A percentile compares a stretch with the other conserved stretches of the same genome.
These are phyloP conservation scores for Agelastica alni DNA, from an alignment of 2,888 invertebrate species.

Conservation along the genomic window DNA sequence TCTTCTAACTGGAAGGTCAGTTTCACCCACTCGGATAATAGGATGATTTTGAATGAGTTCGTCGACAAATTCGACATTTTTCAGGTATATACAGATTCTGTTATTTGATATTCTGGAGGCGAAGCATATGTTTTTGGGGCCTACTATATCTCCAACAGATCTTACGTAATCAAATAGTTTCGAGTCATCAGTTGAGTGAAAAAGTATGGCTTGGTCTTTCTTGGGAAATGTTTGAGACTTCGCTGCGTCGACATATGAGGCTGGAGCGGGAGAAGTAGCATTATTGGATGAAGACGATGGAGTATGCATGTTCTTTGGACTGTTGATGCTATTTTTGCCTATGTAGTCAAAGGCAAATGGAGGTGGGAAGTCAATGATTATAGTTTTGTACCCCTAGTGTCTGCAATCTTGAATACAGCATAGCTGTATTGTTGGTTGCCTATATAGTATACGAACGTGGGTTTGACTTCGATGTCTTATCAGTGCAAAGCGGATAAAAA, in stretches of 20 bases:
- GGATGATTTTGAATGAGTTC: slow-evolving; percentile 30
- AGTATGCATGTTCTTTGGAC: neutral
- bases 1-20: slow-evolving; percentile 22
- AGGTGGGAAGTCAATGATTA: neutral
- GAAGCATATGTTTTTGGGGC: slow-evolving; percentile 12
- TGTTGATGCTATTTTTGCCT: neutral
- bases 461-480: neutral
- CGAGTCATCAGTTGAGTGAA: slow-evolving; percentile 11
- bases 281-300: neutral
- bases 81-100: slow-evolving; percentile 12
- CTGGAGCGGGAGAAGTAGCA: neutral
- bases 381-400: neutral
- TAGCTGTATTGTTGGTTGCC: too few species aligned
- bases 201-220: slow-evolving; percentile 1
- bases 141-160: slow-evolving; percentile 10
- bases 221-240: slow-evolving; percentile 2
- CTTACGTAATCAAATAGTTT: too few species aligned
- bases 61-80: slow-evolving; percentile 17
- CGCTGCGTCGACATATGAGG: neutral
- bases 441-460: too few species aligned
- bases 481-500: neutral
- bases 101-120: slow-evolving; percentile 14
- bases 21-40: slow-evolving; percentile 23
- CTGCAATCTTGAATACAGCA: too few species aligned
- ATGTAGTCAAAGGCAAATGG: neutral